Evolutionary conservation across 2,888 invertebrate species (phyloP).

Genomic region (Chymomyza fuscimana): DNA sequence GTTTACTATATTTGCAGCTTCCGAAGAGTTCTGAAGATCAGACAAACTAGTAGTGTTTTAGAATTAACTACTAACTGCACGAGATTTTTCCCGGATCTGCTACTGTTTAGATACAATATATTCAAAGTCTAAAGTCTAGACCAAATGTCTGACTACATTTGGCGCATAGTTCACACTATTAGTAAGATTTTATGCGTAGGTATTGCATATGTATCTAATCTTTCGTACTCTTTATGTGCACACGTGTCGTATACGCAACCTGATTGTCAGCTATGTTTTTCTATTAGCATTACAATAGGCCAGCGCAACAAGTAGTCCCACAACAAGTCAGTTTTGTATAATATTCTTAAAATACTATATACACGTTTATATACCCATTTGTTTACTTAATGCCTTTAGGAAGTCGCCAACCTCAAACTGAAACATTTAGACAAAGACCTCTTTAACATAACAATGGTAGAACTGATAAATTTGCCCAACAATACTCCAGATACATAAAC

Average conservation of each 20-base stretch:
- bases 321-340: constrained; percentile 16
- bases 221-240: constrained; percentile 37
- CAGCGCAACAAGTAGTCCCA: constrained; percentile 69
- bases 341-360: constrained; percentile 37
- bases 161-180: constrained; percentile 41
- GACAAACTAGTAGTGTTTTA: too few relatives aligned
- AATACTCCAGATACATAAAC: constrained; percentile 51
- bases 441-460: constrained; percentile 62
- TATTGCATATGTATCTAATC: constrained; percentile 4
- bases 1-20: too few relatives aligned
- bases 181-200: background rate
- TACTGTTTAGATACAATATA: too few relatives aligned
- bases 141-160: background rate
- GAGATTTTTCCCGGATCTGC: too few relatives aligned
- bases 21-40: too few relatives aligned
- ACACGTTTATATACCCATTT: constrained; percentile 10
- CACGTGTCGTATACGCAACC: constrained; percentile 73
- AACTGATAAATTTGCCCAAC: constrained; percentile 47
- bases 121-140: background rate
- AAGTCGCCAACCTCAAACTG: constrained; percentile 51
- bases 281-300: constrained; percentile 62
- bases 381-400: constrained; percentile 72
- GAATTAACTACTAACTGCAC: too few relatives aligned
- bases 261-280: constrained; percentile 46
- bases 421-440: constrained; percentile 25